phyloP scores from a whole-genome alignment of 2,113 vertebrate genomes.

The Oostethus manadensis region DNA sequence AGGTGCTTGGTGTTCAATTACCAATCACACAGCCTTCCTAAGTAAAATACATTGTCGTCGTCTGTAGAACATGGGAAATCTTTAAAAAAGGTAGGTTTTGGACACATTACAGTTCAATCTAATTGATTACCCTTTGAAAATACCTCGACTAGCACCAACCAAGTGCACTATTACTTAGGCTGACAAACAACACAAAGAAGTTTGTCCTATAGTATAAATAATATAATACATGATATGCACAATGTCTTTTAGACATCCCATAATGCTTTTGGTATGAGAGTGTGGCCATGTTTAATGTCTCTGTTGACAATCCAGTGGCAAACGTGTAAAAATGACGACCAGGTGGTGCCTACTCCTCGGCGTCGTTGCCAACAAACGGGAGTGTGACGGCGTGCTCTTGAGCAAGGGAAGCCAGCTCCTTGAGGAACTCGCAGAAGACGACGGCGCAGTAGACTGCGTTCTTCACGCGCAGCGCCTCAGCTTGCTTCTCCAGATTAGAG shows the following conservation, averaged over 20 bases:
- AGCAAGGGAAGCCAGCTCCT: constrained; percentile 90
- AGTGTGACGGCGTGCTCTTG: constrained; percentile 90
- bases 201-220: no score
- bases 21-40: no score
- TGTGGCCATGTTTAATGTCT: neutral
- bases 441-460: constrained; percentile 93
- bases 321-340: neutral
- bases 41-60: no score
- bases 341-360: constrained; percentile 60
- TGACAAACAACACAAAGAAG: neutral
- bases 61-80: no score
- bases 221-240: neutral
- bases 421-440: constrained; percentile 93
- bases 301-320: neutral
- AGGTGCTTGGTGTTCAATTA: no score
- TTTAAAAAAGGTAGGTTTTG: neutral
- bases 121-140: neutral
- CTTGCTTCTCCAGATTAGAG: constrained; percentile 75
- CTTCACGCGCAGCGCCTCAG: constrained; percentile 86
- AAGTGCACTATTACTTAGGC: neutral
- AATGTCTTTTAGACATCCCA: neutral
- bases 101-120: neutral
- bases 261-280: neutral
- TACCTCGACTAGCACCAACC: neutral
- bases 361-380: constrained; percentile 78